Percentiles rank a stretch among this genome's conserved stretches.
These are phyloP conservation scores for Lasioglossum lativentre DNA, from an alignment of 2,888 invertebrate species.

Conservation along the genomic window DNA sequence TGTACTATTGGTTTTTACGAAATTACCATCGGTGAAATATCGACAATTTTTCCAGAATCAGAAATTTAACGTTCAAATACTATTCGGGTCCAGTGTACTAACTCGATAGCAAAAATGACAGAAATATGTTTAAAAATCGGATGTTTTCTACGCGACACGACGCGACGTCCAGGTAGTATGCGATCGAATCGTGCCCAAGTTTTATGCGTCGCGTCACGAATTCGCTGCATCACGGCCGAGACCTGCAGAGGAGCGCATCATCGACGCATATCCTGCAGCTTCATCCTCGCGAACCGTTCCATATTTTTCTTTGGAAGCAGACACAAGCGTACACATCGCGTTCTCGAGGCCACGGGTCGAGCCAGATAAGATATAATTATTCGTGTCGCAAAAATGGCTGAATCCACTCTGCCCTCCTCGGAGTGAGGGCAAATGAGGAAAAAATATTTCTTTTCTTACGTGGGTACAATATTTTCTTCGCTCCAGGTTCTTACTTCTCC, in stretches of 20 bases:
- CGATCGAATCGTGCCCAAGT: neutral
- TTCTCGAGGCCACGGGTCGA: constrained; percentile 68
- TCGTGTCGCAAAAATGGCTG: constrained; percentile 68
- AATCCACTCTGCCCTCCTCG: constrained; percentile 45
- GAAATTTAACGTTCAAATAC: too few relatives aligned
- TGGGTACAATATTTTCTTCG: neutral
- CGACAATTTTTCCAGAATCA: too few relatives aligned
- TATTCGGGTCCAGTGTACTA: neutral
- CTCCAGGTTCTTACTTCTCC: neutral
- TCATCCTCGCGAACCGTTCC: constrained; percentile 59
- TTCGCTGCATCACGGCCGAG: neutral
- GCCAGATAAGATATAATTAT: constrained; percentile 72
- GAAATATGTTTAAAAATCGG: neutral
- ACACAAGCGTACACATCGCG: constrained; percentile 54
- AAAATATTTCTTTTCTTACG: constrained; percentile 26
- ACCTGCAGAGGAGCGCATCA: neutral
- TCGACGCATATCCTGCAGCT: constrained; percentile 53
- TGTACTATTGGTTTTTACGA: too few relatives aligned
- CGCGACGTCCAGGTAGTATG: neutral
- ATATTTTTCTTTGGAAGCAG: constrained; percentile 62
- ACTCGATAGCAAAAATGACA: neutral
- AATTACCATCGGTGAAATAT: too few relatives aligned
- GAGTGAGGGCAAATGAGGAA: too few relatives aligned
- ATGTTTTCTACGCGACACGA: neutral
- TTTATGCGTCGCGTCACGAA: neutral